Evolutionary conservation across 2,797 vertebrate species (phyloP), one percentile per base, ranked within the genome.

Genomic region (Syncerus caffer): DNA sequence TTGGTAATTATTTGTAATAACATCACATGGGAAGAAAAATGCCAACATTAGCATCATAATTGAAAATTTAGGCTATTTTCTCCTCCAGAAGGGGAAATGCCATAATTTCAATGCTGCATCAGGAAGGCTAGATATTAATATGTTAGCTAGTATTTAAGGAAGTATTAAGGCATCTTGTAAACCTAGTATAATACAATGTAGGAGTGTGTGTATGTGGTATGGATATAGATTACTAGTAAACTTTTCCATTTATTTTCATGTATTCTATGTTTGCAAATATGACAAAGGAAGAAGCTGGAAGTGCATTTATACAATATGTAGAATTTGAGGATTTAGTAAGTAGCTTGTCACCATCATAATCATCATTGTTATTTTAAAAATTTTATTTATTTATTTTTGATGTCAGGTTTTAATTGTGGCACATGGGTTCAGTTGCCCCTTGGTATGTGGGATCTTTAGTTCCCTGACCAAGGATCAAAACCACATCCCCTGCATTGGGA

Each of bases 1-100:
- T 96, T 93, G 42, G 23, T 95, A 93, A 95, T 92, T 89, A 51
- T 83, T 95, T 25, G 16, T 64, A 94, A 93, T 67, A 85, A 85
- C 45, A 78, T 87, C 31, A 80, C 4, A 10, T 16, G 29, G 53
- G 58, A 90, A 78, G 34, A 93, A 95, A 97, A 85, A 87, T 78
- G 29, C 14, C 55, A 91, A 25, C 12, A 71, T 93, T 82, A 53
- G 8, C 74, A 71, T 82, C 47, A 42, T 91, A 89, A 91, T 76
- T 62, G 58, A 94, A 94, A 58, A 84, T 78, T 50, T 51, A 89
- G 42, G n/a, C 58, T 86, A 6, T 91, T 96, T 94, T 3, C 29
- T 93, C 55, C 23, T 79, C 25, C 34, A 29, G 34, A 88, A 67
- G 45, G 15, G 13, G 55, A 89, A 92, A 79, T 76, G 50, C 17